phyloP scores from a whole-genome alignment of 64 coral and sea anemone species.

The Anthopleura sola region DNA sequence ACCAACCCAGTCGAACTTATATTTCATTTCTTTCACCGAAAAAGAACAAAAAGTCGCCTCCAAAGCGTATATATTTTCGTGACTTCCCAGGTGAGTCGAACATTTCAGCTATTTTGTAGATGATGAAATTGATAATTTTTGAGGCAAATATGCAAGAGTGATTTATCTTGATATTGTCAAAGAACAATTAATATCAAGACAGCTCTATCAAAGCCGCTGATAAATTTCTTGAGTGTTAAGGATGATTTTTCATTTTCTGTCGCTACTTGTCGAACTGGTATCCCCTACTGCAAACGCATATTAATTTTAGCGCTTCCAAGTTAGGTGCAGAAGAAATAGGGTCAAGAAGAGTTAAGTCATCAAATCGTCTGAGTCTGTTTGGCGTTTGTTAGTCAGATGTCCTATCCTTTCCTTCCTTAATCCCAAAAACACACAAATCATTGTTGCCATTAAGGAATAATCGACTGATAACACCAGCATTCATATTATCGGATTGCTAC shows the following conservation, averaged over 20 bases:
- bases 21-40: background rate
- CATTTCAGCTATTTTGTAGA: background rate
- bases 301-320: background rate
- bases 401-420: background rate
- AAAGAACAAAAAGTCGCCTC: background rate
- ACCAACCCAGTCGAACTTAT: background rate
- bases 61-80: background rate
- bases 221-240: conserved; percentile 12
- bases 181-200: background rate
- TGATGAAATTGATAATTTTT: background rate
- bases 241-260: conserved; percentile 13
- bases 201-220: background rate
- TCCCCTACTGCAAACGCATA: background rate
- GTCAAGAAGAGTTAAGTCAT: background rate
- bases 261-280: background rate
- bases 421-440: background rate
- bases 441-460: conserved; percentile 8
- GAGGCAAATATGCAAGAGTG: background rate
- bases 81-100: background rate
- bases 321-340: background rate
- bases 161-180: conserved; percentile 18
- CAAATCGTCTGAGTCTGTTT: background rate
- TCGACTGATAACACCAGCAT: background rate
- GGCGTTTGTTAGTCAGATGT: background rate
- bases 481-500: conserved; percentile 5